Evolutionary conservation across 2,113 vertebrate species (phyloP), one percentile per base, ranked within the genome.

Genomic region (Aptenodytes forsteri): DNA sequence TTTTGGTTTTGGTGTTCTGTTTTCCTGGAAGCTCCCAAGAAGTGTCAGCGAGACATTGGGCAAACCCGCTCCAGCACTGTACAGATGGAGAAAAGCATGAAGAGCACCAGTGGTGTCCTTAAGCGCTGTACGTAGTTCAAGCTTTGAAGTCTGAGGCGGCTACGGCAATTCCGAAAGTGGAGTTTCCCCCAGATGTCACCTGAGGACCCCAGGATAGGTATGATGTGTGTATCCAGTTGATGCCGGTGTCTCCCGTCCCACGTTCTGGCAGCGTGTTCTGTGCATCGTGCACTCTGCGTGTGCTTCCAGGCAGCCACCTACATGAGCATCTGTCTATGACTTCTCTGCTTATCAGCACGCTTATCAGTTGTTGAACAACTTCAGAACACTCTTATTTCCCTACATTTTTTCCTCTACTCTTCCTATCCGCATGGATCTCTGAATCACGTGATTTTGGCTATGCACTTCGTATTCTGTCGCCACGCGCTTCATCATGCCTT

Each of bases 281-380:
- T 56, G 49, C 30, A 2, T 22, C 0, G 0, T 22, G 46, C 7
- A 0, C 36, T 66, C 27, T 7, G 18, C 3, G 1, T 8, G 12
- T 56, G 30, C 69, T 72, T 85, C 75, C 70, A 59, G 42, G 38
- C 61, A 82, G 40, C 32, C 77, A 16, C 52, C 16, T 30, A 20
- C 30, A 3, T 4, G 1, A 44, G n/a, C 10, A 25, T 25, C 29
- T 32, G 8, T 34, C 25, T 27, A 1, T 58, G 64, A 77, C 21
- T 47, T 44, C 42, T 61, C 36, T 62, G 21, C 55, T 66, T 40
- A n/a, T 38, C 49, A 5, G 15, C 1, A 1, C 61, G n/a, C 14
- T 59, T 44, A 61, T 12, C 77, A 55, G 3, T 10, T 72, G 19
- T 30, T 25, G 7, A 87, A 38, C 47, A 71, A 16, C 65, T 79